Conservation (phyloP, 2,113 vertebrate species). For the Abramis brama region DNA sequence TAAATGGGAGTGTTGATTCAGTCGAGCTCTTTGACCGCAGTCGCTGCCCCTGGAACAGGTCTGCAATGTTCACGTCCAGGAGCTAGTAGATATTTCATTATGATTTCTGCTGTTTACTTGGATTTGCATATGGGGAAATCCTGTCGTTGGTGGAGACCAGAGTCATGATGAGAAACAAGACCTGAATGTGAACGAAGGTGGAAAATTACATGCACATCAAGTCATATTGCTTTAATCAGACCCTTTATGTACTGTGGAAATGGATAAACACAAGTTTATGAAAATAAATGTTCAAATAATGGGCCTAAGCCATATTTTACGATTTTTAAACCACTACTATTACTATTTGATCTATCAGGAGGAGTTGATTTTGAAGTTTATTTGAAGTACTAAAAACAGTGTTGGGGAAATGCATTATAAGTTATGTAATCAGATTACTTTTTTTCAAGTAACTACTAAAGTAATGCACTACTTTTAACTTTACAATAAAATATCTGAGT, state of each 20-base stretch:
- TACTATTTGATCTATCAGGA: neutral
- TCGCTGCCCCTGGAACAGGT: slow-evolving; percentile 60
- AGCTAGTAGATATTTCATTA: slow-evolving; percentile 57
- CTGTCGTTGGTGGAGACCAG: slow-evolving; percentile 32
- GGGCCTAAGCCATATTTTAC: neutral
- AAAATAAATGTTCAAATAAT: neutral
- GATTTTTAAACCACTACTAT: neutral
- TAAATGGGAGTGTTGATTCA: slow-evolving; percentile 73
- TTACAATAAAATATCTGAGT: no score
- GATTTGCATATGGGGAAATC: slow-evolving; percentile 58
- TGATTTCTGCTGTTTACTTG: slow-evolving; percentile 56
- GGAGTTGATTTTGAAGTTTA: neutral
- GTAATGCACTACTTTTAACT: no score
- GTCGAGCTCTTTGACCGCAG: slow-evolving; percentile 37
- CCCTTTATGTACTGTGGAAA: slow-evolving; percentile 19
- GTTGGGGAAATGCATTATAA: no score
- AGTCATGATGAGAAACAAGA: slow-evolving; percentile 40
- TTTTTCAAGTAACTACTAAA: no score
- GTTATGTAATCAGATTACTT: no score
- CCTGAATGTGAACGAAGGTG: slow-evolving; percentile 37
- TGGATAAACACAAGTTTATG: neutral
- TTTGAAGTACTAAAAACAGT: no score
- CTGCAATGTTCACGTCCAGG: slow-evolving; percentile 58
- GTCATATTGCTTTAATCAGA: slow-evolving; percentile 44
- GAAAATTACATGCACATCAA: slow-evolving; percentile 31